Evolutionary conservation across 2,113 vertebrate genomes (phyloP).

Genomic region (Pseudopipra pipra): DNA sequence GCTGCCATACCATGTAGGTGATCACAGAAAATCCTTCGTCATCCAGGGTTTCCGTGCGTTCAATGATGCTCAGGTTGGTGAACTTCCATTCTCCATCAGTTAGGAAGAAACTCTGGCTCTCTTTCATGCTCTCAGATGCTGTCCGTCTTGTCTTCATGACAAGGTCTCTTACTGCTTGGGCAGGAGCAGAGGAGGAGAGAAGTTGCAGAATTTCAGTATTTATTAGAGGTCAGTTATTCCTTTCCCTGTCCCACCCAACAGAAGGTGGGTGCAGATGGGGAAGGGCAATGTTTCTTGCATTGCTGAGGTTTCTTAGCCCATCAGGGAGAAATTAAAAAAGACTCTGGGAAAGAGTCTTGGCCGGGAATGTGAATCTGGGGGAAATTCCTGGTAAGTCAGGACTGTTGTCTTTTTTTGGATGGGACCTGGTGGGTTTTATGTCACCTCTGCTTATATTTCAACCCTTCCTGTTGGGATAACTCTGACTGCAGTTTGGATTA

Average conservation of each 20-base stretch:
- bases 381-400: background rate
- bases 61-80: conserved; percentile 27
- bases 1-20: background rate
- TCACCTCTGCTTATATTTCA: background rate
- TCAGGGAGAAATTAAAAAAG: background rate
- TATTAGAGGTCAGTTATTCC: background rate
- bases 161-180: conserved; percentile 27
- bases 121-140: background rate
- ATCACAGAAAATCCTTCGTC: background rate
- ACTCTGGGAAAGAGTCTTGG: background rate
- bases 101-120: background rate
- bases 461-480: background rate
- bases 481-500: background rate
- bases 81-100: conserved; percentile 64
- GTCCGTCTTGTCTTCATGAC: background rate
- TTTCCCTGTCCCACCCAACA: background rate
- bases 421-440: background rate
- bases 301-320: background rate
- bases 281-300: background rate
- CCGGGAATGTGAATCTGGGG: background rate
- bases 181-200: background rate
- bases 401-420: background rate
- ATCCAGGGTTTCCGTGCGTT: accelerated
- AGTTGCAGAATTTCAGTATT: background rate
- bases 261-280: background rate